Conservation (phyloP, 2,888 invertebrate genomes). For the Drosophila tanythrix region DNA sequence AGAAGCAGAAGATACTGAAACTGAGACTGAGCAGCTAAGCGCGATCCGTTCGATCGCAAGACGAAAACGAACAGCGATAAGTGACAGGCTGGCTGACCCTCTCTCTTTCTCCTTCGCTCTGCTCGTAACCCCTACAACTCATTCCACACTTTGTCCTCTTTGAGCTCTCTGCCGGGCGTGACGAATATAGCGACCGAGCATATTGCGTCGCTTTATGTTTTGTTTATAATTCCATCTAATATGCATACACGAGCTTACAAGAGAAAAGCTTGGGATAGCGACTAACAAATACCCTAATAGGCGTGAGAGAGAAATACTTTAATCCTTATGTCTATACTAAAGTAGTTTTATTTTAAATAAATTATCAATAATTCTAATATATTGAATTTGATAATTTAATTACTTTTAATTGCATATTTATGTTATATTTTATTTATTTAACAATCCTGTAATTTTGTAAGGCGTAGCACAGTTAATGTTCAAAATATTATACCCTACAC, state of each 20-base stretch:
- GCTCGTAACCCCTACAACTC: constrained; percentile 7
- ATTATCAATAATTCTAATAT: background rate
- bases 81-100: constrained; percentile 33
- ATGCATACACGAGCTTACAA: constrained; percentile 60
- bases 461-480: background rate
- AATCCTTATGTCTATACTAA: background rate
- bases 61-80: constrained; percentile 53
- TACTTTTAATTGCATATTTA: background rate
- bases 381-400: background rate
- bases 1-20: constrained; percentile 7
- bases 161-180: constrained; percentile 61
- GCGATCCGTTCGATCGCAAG: constrained; percentile 40
- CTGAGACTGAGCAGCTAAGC: constrained; percentile 28
- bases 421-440: background rate
- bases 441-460: background rate
- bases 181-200: constrained; percentile 67
- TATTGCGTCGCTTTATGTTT: constrained; percentile 72
- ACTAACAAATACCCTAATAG: constrained; percentile 8
- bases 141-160: constrained; percentile 22
- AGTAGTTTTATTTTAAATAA: background rate
- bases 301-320: background rate
- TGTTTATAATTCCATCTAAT: constrained; percentile 81
- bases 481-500: background rate
- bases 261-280: background rate
- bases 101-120: background rate